Conservation (phyloP, 2,797 vertebrate species). For the Lutjanus campechanus region DNA sequence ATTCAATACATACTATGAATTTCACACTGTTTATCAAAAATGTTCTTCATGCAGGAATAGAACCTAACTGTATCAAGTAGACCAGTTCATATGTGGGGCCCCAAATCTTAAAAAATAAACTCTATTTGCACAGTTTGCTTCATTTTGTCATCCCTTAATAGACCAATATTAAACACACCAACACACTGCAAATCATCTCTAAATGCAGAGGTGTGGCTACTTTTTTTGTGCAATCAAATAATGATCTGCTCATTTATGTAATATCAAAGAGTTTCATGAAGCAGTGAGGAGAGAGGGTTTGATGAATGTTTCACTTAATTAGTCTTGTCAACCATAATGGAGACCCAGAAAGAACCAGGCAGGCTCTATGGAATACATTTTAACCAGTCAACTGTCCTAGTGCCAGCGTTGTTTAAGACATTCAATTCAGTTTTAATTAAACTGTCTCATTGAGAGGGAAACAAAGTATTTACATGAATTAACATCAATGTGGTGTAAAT, state of each 20-base stretch:
- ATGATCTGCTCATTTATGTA: background rate
- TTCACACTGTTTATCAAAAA: too few species aligned
- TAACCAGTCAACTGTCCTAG: background rate
- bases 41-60: too few species aligned
- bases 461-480: background rate
- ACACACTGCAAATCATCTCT: background rate
- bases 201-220: background rate
- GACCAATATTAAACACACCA: background rate
- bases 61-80: background rate
- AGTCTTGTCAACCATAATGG: background rate
- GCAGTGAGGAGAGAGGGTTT: background rate
- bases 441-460: background rate
- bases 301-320: background rate
- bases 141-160: background rate
- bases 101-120: background rate
- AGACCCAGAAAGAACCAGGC: background rate
- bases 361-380: background rate
- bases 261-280: background rate
- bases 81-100: background rate
- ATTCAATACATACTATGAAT: background rate
- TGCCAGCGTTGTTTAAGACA: background rate
- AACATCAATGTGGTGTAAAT: background rate
- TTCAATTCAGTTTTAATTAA: background rate
- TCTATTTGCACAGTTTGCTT: background rate
- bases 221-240: background rate